These are phyloP conservation scores for Lasioglossum oenotherae DNA, from an alignment of 2,888 invertebrate genomes.

Conservation along the genomic window DNA sequence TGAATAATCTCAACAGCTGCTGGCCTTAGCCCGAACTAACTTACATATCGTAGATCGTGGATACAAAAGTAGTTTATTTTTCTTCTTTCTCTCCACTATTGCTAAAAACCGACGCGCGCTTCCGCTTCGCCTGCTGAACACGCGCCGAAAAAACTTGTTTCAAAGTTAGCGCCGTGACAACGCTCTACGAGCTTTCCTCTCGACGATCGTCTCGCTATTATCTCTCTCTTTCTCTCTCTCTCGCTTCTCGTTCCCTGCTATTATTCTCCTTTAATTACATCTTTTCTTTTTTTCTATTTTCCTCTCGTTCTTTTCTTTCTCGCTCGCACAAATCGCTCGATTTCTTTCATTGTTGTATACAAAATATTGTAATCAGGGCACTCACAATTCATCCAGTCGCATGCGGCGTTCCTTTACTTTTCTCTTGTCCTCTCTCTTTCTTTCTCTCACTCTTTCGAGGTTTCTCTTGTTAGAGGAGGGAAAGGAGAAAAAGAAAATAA, in stretches of 20 bases:
- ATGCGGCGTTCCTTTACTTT: background rate
- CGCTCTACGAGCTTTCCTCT: too few relatives aligned
- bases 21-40: slow-evolving; percentile 81
- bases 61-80: slow-evolving; percentile 77
- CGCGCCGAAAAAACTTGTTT: background rate
- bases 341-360: slow-evolving; percentile 66
- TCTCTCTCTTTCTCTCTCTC: too few relatives aligned
- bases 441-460: background rate
- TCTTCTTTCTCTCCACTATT: slow-evolving; percentile 46
- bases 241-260: background rate
- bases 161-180: background rate
- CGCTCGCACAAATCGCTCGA: slow-evolving; percentile 7
- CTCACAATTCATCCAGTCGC: slow-evolving; percentile 61
- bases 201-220: too few relatives aligned
- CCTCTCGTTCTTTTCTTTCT: slow-evolving; percentile 4
- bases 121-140: background rate
- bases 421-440: background rate
- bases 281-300: background rate
- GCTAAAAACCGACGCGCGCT: slow-evolving; percentile 24
- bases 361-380: slow-evolving; percentile 76
- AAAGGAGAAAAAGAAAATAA: background rate
- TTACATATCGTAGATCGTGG: slow-evolving; percentile 73
- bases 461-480: background rate
- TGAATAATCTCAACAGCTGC: slow-evolving; percentile 84
- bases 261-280: slow-evolving; percentile 4